These are phyloP conservation scores for Ecdyonurus torrentis DNA, from an alignment of 2,888 invertebrate species.

Conservation along the genomic window DNA sequence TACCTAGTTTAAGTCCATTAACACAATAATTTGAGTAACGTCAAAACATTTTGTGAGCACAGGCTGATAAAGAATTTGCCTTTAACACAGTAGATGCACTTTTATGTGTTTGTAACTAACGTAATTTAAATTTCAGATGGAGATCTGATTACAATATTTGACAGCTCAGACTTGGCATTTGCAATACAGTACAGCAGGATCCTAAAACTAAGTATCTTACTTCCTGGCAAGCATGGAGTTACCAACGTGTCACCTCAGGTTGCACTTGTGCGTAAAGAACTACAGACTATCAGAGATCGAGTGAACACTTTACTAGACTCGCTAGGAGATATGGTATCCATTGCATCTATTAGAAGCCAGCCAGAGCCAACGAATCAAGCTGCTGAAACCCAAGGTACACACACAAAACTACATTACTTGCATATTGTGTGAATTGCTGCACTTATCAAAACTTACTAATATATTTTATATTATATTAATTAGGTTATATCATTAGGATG, in stretches of 20 bases:
- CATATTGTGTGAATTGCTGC: too few species aligned
- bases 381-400: conserved; percentile 5
- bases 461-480: too few species aligned
- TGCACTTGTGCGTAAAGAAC: conserved; percentile 23
- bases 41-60: too few species aligned
- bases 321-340: conserved; percentile 26
- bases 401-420: neutral
- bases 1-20: too few species aligned
- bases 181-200: conserved; percentile 49
- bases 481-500: too few species aligned
- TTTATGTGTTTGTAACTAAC: too few species aligned
- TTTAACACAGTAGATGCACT: too few species aligned
- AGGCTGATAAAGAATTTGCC: too few species aligned
- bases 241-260: conserved; percentile 17
- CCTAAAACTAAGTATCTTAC: conserved; percentile 42
- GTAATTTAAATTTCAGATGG: conserved; percentile 34
- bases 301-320: conserved; percentile 39
- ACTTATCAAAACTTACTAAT: too few species aligned
- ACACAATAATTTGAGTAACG: too few species aligned
- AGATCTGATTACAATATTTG: conserved; percentile 51
- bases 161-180: conserved; percentile 49
- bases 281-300: conserved; percentile 36
- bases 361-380: conserved; percentile 7
- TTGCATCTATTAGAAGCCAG: conserved; percentile 20
- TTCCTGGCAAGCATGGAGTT: conserved; percentile 23